Evolutionary conservation across 1,140 invertebrate species (phyloP), one percentile per base, ranked within the genome.

Genomic region (Diorhabda sublineata): DNA sequence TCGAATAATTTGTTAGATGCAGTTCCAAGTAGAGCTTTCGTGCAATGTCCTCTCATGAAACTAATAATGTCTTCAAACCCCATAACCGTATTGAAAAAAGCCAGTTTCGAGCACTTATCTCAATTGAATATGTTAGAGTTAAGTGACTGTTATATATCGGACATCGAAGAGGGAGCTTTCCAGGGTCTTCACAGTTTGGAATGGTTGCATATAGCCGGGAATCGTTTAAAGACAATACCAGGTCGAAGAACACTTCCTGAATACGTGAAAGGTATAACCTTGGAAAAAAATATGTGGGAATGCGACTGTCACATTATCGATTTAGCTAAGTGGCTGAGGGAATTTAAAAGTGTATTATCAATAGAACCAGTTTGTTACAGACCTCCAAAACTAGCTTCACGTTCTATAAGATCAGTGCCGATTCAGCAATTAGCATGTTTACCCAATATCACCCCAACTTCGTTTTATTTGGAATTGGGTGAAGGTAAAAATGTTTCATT

Each of bases 201-300:
- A 81, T 93, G 92, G 89, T 82, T 97, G 7, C 89, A 91, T 74
- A 80, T 96, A 61, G 89, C 94, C 74, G 90, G 89, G 67, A 97
- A 97, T 82, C 86, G 87, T 71, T 84, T 97, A 66, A 87, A 85
- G 26, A 88, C 85, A 73, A 86, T 94, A 70, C 84, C 87, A 76
- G 91, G 90, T 11, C 82, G 83, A 45, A 84, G 87, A 69, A 88
- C 92, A 69, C 83, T 95, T 52, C 90, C 91, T 2, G 86, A 88
- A 67, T 86, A 85, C 59, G 81, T 96, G 52, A 88, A 92, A 69
- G 92, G 90, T 56, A 85, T 95, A 43, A 89, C 91, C 65, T 82
- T 96, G 42, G 90, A 96, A 76, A 90, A 90, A 75, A 97, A 97
- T 84, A 89, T 91, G 59, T 97, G 94, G 94, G 84, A 88, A 59